Evolutionary conservation across 2,888 invertebrate species (phyloP), one percentile per base, ranked within the genome.

Genomic region (Oegoconia quadripuncta): DNA sequence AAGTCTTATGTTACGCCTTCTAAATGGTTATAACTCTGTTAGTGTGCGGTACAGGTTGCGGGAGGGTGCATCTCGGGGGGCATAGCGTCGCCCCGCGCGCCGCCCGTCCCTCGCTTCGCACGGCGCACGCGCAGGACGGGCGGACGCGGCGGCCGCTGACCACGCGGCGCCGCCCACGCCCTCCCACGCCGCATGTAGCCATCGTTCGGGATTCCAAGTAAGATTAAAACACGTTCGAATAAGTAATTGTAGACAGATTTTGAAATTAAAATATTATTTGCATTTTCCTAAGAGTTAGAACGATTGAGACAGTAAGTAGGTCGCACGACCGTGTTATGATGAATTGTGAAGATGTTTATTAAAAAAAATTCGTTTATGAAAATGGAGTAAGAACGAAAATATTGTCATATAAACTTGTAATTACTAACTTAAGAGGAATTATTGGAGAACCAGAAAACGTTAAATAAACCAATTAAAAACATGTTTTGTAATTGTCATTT

Each of bases 351-450:
- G 78, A 86, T 79, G 81, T 86, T 86, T 86, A 86, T 84, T 78
- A 83, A 86, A 77, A 75, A n/a, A 82, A 86, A 82, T 83, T 77
- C 81, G 78, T 86, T 82, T 82, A 82, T 81, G 82, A 86, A 86
- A 86, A 84, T 80, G 79, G 71, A 81, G 82, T 83, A 81, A 83
- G 83, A 84, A 81, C 75, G 79, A 87, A 81, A 82, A 82, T 83
- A 86, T 80, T 84, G 84, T 83, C 83, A 81, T 76, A 82, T 86
- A 86, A 87, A 83, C 79, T 80, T 87, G 84, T 86, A 87, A 86
- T 86, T 87, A 83, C 74, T 83, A 83, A 82, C 74, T 77, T 84
- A 86, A 86, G 86, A 78, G 74, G 82, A 84, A 84, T 84, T 86
- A 86, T 87, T 84, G 86, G 83, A 76, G 76, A 81, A 80, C 72